Evolutionary conservation across 2,888 invertebrate genomes (phyloP).

Genomic region (Phlogophora meticulosa): DNA sequence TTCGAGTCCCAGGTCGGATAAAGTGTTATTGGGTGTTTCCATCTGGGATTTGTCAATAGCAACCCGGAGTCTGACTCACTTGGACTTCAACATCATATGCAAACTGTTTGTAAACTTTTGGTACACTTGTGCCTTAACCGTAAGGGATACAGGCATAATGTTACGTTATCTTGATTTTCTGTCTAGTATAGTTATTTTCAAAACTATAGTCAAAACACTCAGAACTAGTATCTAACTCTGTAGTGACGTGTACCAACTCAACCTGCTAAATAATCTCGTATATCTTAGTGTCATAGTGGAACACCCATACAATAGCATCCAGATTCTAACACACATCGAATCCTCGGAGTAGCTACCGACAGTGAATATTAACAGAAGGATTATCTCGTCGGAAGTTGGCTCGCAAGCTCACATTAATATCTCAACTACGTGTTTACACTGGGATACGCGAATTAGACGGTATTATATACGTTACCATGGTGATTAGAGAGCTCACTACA

Average conservation of each 20-base stretch:
- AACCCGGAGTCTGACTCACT: no score
- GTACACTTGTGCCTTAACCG: no score
- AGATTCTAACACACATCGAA: conserved; percentile 38
- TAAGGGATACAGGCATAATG: no score
- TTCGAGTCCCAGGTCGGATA: no score
- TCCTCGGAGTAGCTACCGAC: conserved; percentile 47
- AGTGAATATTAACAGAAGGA: conserved; percentile 66
- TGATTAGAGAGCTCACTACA: conserved; percentile 46
- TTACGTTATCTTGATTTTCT: no score
- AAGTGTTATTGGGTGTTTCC: no score
- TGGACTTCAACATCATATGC: no score
- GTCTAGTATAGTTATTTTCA: no score
- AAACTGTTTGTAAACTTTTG: no score
- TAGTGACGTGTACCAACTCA: background rate
- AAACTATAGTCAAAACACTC: background rate
- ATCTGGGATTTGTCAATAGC: no score
- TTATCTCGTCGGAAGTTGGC: conserved; percentile 65
- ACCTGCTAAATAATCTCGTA: conserved; percentile 19
- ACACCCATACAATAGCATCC: conserved; percentile 18
- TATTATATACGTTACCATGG: conserved; percentile 60
- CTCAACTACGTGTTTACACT: conserved; percentile 65
- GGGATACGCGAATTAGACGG: conserved; percentile 57
- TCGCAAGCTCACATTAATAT: conserved; percentile 58
- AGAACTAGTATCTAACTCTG: background rate
- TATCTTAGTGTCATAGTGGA: conserved; percentile 1